These are phyloP conservation scores for Ciconia boyciana DNA, from an alignment of 2,113 vertebrate species.

Conservation along the genomic window DNA sequence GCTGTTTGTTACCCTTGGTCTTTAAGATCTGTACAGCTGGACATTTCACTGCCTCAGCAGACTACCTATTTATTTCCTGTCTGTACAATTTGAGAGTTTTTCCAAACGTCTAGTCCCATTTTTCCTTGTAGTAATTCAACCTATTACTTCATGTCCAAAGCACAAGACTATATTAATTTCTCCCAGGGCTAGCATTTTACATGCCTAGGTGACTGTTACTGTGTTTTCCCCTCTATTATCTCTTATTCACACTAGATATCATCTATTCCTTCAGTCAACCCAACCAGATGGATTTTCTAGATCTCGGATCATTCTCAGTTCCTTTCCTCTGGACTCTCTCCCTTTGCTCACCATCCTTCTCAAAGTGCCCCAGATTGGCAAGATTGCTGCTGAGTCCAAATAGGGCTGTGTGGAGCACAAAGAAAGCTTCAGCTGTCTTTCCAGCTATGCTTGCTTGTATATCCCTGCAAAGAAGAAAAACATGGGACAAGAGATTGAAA, in stretches of 20 bases:
- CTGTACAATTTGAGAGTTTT: background rate
- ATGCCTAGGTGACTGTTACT: background rate
- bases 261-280: background rate
- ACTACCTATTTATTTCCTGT: background rate
- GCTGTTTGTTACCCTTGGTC: background rate
- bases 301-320: background rate
- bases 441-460: background rate
- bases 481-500: background rate
- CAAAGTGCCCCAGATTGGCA: background rate
- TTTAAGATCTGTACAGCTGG: background rate
- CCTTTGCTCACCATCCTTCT: background rate
- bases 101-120: background rate
- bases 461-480: background rate
- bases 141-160: background rate
- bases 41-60: background rate
- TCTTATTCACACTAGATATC: background rate
- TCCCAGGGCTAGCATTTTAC: background rate
- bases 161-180: background rate
- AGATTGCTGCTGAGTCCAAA: background rate
- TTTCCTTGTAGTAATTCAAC: background rate
- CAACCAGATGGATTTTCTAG: background rate
- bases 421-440: background rate
- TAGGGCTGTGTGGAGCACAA: background rate
- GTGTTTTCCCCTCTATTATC: background rate
- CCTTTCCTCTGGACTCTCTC: background rate